Conservation (phyloP, 2,797 vertebrate genomes). For the Eidolon dupreanum region DNA sequence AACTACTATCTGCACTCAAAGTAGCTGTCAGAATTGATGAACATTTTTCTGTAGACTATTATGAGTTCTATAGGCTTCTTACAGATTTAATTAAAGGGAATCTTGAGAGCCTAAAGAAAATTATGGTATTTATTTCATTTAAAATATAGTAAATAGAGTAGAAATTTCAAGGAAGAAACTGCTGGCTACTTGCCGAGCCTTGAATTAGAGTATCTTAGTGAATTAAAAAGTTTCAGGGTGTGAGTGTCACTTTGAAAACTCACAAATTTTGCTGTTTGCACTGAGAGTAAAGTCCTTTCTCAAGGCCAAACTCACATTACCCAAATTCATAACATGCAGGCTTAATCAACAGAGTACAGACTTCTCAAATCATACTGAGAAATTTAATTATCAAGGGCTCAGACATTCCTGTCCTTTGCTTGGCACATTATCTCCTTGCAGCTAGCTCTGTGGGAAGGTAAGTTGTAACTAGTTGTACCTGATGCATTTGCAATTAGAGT, state of each 20-base stretch:
- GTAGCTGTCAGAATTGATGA: background rate
- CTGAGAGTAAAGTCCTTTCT: background rate
- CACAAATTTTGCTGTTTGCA: background rate
- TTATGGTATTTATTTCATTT: background rate
- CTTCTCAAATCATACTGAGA: background rate
- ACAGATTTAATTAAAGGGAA: background rate
- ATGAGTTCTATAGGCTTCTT: background rate
- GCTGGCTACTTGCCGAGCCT: background rate
- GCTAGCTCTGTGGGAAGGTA: background rate
- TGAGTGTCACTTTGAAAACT: background rate
- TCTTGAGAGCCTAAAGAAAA: conserved; percentile 20
- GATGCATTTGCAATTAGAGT: background rate
- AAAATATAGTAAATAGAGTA: background rate
- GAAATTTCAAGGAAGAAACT: background rate
- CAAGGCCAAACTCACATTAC: background rate
- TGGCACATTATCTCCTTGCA: background rate
- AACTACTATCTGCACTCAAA: background rate
- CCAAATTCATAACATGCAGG: background rate
- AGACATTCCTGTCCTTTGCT: background rate
- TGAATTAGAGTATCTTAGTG: background rate
- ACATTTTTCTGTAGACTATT: background rate
- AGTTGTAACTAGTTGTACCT: background rate
- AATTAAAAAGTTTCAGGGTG: background rate
- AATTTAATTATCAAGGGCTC: background rate
- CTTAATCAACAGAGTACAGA: background rate